phyloP scores from a whole-genome alignment of 2,888 invertebrate species.

The Taenaris catops region DNA sequence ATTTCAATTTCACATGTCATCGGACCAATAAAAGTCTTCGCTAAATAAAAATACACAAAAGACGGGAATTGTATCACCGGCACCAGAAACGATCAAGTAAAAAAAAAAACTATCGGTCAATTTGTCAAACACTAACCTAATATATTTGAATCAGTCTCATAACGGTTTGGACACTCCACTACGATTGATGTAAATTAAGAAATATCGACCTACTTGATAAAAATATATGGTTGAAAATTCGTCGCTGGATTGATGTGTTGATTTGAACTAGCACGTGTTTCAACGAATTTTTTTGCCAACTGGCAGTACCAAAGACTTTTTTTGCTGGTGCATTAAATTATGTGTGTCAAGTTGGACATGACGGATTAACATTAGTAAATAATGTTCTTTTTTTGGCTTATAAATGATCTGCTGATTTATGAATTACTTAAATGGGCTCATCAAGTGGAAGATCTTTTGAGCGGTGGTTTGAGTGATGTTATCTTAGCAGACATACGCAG shows the following conservation, averaged over 20 bases:
- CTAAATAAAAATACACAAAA: not conserved
- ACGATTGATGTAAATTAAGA: not conserved
- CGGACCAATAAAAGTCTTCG: too few relatives aligned
- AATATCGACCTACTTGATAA: constrained; percentile 6
- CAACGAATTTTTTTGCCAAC: constrained; percentile 19
- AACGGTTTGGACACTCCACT: constrained; percentile 21
- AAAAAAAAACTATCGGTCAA: constrained; percentile 22
- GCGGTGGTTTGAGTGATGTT: constrained; percentile 7
- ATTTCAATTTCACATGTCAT: too few relatives aligned
- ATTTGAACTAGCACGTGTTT: constrained; percentile 21
- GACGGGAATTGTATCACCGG: constrained; percentile 14
- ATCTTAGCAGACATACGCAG: constrained; percentile 1
- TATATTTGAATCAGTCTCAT: constrained; percentile 25
- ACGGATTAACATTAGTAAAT: constrained; percentile 21
- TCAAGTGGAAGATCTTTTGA: constrained; percentile 10
- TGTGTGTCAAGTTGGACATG: constrained; percentile 23
- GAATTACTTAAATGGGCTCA: constrained; percentile 9
- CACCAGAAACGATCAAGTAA: constrained; percentile 7
- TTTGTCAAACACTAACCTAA: constrained; percentile 29
- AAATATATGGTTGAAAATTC: constrained; percentile 7
- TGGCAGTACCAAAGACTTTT: constrained; percentile 19
- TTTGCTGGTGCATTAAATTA: constrained; percentile 18
- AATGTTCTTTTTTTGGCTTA: constrained; percentile 8
- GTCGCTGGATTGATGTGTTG: not conserved
- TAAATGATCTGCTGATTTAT: constrained; percentile 12